Evolutionary conservation across 2,888 invertebrate genomes (phyloP).

Genomic region (Protophormia terraenovae): DNA sequence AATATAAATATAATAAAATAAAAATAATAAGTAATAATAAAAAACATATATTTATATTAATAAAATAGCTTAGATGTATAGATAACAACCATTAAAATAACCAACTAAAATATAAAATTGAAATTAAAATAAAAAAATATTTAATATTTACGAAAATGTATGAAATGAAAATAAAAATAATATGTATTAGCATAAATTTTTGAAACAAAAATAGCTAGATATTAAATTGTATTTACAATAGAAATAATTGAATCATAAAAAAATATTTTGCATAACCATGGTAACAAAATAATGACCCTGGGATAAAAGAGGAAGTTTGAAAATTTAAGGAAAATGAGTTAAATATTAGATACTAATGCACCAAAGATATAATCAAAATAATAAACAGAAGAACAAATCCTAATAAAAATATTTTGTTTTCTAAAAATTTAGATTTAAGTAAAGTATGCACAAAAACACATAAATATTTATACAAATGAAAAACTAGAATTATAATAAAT

Average conservation of each 20-base stretch:
- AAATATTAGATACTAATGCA: slow-evolving; percentile 54
- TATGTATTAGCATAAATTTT: slow-evolving; percentile 15
- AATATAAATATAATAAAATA: neutral
- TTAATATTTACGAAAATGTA: neutral
- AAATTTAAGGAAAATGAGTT: slow-evolving; percentile 14
- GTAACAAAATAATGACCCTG: neutral
- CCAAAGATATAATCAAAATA: slow-evolving; percentile 43
- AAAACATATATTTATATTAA: slow-evolving; percentile 39
- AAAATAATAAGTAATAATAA: neutral
- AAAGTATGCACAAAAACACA: slow-evolving; percentile 28
- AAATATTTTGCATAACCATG: slow-evolving; percentile 41
- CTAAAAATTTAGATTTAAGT: slow-evolving; percentile 14
- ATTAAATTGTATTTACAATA: slow-evolving; percentile 51
- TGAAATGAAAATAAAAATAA: slow-evolving; percentile 4
- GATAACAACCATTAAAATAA: slow-evolving; percentile 42
- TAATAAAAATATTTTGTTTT: neutral
- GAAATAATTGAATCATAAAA: slow-evolving; percentile 22
- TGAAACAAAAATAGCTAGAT: slow-evolving; percentile 36
- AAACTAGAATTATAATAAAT: neutral
- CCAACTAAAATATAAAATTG: slow-evolving; percentile 22
- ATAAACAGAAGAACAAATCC: neutral
- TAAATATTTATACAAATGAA: neutral
- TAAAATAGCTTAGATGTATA: slow-evolving; percentile 15
- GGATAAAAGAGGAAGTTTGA: neutral
- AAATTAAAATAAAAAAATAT: neutral